phyloP scores from a whole-genome alignment of 2,888 invertebrate genomes.

The Acronicta aceris region DNA sequence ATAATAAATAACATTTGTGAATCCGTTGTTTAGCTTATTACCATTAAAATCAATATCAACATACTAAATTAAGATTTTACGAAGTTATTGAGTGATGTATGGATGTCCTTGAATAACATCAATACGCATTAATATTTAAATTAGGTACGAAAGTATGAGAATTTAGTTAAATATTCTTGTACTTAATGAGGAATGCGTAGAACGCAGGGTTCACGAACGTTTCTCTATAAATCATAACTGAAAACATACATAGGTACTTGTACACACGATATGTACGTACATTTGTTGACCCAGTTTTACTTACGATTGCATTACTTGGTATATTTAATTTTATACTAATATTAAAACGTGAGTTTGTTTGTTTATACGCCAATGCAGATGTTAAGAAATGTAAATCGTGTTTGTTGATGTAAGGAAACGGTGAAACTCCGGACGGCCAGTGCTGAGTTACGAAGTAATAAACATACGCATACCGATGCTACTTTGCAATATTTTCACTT shows the following conservation, averaged over 20 bases:
- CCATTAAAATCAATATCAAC: too few species aligned
- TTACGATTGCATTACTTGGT: conserved; percentile 53
- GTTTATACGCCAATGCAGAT: conserved; percentile 49
- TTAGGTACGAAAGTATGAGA: conserved; percentile 21
- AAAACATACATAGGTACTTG: conserved; percentile 40
- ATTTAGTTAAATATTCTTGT: conserved; percentile 34
- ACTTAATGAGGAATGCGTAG: conserved; percentile 39
- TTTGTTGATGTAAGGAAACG: conserved; percentile 52
- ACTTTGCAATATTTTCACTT: conserved; percentile 45
- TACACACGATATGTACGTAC: conserved; percentile 33
- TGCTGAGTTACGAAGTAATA: conserved; percentile 35
- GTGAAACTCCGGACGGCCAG: conserved; percentile 40
- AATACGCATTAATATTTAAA: conserved; percentile 29
- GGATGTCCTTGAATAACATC: conserved; percentile 28
- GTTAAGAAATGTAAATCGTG: conserved; percentile 35
- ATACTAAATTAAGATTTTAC: too few species aligned
- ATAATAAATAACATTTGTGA: too few species aligned
- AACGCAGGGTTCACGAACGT: conserved; percentile 39
- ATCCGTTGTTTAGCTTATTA: too few species aligned
- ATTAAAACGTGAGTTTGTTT: conserved; percentile 45
- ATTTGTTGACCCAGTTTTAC: conserved; percentile 52
- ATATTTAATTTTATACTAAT: conserved; percentile 42
- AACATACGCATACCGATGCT: conserved; percentile 28
- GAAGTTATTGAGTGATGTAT: too few species aligned
- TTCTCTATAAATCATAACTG: conserved; percentile 49